phyloP scores from a whole-genome alignment of 2,888 invertebrate genomes.

The Neoascia interrupta region DNA sequence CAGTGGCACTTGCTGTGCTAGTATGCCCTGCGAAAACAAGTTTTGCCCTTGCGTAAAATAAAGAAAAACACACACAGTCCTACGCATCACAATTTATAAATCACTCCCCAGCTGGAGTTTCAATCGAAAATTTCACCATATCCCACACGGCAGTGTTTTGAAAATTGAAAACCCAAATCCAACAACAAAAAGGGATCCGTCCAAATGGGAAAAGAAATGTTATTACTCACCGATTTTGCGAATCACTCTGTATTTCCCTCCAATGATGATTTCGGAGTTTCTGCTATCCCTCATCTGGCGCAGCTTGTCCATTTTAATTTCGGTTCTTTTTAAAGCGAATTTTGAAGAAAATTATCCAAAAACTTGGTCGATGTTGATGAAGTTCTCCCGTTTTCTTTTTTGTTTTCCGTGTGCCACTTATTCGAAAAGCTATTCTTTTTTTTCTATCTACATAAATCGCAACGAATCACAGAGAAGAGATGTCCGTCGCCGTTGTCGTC shows the following conservation, averaged over 20 bases:
- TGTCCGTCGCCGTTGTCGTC: too few relatives aligned
- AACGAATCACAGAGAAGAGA: conserved; percentile 55
- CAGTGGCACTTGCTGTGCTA: conserved; percentile 33
- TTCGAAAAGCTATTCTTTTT: conserved; percentile 40
- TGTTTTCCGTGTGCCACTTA: conserved; percentile 68
- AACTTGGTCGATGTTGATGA: conserved; percentile 37
- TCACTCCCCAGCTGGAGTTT: conserved; percentile 27
- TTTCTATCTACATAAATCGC: conserved; percentile 51
- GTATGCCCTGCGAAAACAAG: conserved; percentile 44
- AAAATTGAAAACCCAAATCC: too few relatives aligned
- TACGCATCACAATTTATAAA: conserved; percentile 1
- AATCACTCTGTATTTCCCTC: conserved; percentile 95
- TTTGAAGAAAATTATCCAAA: conserved; percentile 52
- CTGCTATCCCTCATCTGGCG: conserved; percentile 77
- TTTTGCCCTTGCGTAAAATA: conserved; percentile 38
- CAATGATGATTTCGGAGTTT: conserved; percentile 87
- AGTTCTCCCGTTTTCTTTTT: conserved; percentile 64
- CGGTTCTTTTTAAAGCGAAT: conserved; percentile 48
- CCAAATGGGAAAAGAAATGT: neutral
- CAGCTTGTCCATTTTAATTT: conserved; percentile 76
- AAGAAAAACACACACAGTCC: conserved; percentile 8
- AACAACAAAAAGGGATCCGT: too few relatives aligned
- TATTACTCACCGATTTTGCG: conserved; percentile 90
- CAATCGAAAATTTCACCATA: conserved; percentile 3
- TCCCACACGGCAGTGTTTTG: neutral